A percentile compares a stretch with the other conserved stretches of the same genome.
These are phyloP conservation scores for Drosophila siamana DNA, from an alignment of 2,888 invertebrate species.

Conservation along the genomic window DNA sequence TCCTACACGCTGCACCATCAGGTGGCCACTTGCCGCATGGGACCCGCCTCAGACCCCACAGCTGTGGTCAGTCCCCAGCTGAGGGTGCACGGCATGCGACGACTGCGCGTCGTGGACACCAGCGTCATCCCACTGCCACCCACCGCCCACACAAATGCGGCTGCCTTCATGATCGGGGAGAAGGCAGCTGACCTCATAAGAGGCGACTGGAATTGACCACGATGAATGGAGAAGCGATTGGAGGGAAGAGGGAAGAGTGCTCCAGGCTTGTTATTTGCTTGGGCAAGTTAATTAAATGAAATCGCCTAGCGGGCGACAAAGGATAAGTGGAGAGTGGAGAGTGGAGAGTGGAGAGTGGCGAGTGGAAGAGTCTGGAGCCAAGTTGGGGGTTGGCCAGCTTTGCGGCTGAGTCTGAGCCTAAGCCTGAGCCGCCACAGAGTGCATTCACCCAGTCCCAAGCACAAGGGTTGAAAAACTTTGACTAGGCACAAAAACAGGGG, in stretches of 20 bases:
- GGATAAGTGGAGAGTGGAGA: constrained; percentile 5
- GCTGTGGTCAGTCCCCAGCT: constrained; percentile 89
- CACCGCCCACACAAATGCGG: constrained; percentile 89
- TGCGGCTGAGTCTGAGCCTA: constrained; percentile 12
- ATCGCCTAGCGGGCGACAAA: constrained; percentile 49
- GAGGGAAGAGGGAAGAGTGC: constrained; percentile 5
- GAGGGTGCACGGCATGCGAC: constrained; percentile 87
- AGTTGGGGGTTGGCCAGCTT: constrained; percentile 53
- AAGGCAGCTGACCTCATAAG: constrained; percentile 89
- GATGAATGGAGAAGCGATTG: not conserved
- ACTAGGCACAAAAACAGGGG: constrained; percentile 45
- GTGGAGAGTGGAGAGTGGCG: constrained; percentile 8
- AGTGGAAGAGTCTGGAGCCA: constrained; percentile 15
- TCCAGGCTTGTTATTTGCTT: constrained; percentile 37
- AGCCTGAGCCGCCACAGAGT: constrained; percentile 50
- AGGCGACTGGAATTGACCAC: constrained; percentile 52
- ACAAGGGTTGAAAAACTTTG: constrained; percentile 66
- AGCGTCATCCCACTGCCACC: constrained; percentile 89
- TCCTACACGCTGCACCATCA: constrained; percentile 89
- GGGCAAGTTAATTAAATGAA: constrained; percentile 74
- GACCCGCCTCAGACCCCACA: constrained; percentile 87
- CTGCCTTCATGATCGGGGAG: constrained; percentile 90
- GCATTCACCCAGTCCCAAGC: constrained; percentile 69
- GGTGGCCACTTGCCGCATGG: constrained; percentile 91
- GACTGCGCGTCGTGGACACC: constrained; percentile 89